Evolutionary conservation across 2,113 vertebrate genomes (phyloP).

Genomic region (Pantherophis guttatus): DNA sequence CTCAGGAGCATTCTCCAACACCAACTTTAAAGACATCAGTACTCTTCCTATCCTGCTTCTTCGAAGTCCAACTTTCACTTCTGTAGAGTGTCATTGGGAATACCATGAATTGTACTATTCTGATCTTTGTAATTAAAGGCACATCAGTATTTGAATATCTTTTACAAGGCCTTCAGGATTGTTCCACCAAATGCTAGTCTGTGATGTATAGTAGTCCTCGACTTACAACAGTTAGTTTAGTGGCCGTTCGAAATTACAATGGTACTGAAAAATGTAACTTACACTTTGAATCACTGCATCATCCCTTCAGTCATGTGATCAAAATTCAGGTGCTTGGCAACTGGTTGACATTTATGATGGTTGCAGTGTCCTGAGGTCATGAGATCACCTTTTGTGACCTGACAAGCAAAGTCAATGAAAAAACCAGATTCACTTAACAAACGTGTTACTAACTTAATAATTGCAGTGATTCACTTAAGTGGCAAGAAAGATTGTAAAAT

Average conservation of each 20-base stretch:
- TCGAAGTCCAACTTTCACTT: not conserved
- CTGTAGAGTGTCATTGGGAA: not conserved
- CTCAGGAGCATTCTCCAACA: not conserved
- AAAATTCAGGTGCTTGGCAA: not conserved
- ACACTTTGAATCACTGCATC: not conserved
- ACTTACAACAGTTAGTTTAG: not conserved
- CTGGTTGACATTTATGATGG: not conserved
- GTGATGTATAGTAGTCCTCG: not conserved
- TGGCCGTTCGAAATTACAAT: not conserved
- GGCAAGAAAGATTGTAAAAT: not conserved
- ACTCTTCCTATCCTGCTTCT: not conserved
- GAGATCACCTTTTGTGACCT: not conserved
- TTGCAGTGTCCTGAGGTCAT: not conserved
- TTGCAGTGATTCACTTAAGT: not conserved
- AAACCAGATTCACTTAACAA: not conserved
- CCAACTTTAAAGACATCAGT: not conserved
- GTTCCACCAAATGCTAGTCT: not conserved
- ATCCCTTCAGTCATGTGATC: not conserved
- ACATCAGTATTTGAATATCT: not conserved
- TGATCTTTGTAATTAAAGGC: not conserved
- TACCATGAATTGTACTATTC: not conserved
- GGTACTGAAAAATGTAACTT: not conserved
- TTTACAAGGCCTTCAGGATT: not conserved
- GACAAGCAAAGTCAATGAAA: not conserved
- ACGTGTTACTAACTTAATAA: not conserved